Conservation (phyloP, 2,888 invertebrate genomes). For the Drosophila borborema region DNA sequence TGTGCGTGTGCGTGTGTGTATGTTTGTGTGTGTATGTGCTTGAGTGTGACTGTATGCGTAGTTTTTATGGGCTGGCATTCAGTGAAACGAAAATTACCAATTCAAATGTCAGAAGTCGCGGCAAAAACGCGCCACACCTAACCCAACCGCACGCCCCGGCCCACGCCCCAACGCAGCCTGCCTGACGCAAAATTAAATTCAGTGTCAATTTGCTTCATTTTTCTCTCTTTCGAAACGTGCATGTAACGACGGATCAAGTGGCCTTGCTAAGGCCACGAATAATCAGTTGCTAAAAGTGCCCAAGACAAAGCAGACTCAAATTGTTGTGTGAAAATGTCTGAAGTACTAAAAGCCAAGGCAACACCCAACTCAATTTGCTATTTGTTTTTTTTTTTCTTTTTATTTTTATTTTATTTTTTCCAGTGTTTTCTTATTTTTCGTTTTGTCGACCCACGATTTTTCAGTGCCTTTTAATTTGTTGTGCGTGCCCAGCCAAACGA, state of each 20-base stretch:
- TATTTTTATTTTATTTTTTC: neutral
- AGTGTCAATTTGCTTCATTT: constrained; percentile 71
- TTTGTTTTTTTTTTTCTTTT: neutral
- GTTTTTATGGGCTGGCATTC: constrained; percentile 64
- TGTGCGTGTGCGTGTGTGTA: constrained; percentile 5
- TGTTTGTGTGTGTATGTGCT: neutral
- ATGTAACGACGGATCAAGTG: constrained; percentile 63
- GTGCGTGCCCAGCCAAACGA: constrained; percentile 60
- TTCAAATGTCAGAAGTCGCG: constrained; percentile 74
- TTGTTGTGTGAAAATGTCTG: constrained; percentile 44
- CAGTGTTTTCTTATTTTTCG: neutral
- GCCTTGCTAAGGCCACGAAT: constrained; percentile 21
- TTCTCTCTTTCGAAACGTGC: constrained; percentile 38
- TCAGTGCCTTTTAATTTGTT: constrained; percentile 61
- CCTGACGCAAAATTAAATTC: constrained; percentile 75
- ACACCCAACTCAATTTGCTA: constrained; percentile 24
- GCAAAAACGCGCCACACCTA: constrained; percentile 34
- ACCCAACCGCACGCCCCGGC: neutral
- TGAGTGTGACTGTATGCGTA: constrained; percentile 40
- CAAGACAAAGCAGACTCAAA: constrained; percentile 44
- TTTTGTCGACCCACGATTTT: constrained; percentile 24
- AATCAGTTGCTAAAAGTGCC: constrained; percentile 54
- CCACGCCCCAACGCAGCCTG: constrained; percentile 2
- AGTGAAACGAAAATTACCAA: constrained; percentile 75
- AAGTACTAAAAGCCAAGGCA: constrained; percentile 13